A percentile compares a stretch with the other conserved stretches of the same genome.
Conservation (phyloP, 2,113 vertebrate species). For the Nibea coibor region DNA sequence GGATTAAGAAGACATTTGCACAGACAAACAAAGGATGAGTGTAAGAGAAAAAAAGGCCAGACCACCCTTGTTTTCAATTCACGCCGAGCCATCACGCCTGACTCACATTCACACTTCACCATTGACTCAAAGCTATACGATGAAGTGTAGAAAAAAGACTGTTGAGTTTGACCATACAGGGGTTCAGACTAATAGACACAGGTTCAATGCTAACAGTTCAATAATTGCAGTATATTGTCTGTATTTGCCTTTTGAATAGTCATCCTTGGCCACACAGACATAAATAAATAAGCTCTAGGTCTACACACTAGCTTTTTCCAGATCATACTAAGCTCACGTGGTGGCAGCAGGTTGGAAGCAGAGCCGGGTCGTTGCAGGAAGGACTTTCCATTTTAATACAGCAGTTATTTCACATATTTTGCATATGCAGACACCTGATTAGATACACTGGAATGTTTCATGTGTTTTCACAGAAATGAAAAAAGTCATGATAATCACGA, state of each 20-base stretch:
- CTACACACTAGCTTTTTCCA: neutral
- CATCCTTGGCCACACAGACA: neutral
- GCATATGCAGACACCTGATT: neutral
- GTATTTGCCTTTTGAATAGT: neutral
- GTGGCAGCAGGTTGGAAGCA: too few species aligned
- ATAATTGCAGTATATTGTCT: neutral
- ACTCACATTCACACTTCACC: slow-evolving; percentile 56
- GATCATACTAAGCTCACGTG: too few species aligned
- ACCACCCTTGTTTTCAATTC: slow-evolving; percentile 67
- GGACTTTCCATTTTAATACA: too few species aligned
- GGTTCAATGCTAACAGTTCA: slow-evolving; percentile 9
- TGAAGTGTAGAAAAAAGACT: slow-evolving; percentile 1
- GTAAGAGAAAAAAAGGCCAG: slow-evolving; percentile 33
- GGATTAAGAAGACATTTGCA: slow-evolving; percentile 58
- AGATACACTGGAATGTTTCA: neutral
- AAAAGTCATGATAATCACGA: neutral
- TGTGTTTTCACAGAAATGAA: neutral
- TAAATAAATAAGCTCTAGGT: neutral
- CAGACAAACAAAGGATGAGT: slow-evolving; percentile 21
- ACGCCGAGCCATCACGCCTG: slow-evolving; percentile 61
- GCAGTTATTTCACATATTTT: neutral
- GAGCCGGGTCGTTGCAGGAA: too few species aligned
- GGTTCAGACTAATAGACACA: neutral
- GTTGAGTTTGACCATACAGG: neutral
- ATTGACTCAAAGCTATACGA: neutral